phyloP scores from a whole-genome alignment of 2,888 invertebrate species.

The Philhelius pedissequus region DNA sequence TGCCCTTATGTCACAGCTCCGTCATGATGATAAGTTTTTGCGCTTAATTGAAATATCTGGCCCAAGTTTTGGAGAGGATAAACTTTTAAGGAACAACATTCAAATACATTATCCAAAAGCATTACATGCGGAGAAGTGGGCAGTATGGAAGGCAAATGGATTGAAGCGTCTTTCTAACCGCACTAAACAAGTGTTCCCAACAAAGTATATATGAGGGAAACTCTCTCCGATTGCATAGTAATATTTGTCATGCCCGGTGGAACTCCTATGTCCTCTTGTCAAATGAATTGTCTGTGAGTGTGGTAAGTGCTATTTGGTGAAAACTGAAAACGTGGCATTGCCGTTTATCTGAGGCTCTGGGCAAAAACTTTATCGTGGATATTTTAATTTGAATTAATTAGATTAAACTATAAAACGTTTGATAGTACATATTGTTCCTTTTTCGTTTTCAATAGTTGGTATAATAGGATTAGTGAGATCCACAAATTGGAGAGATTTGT shows the following conservation, averaged over 20 bases:
- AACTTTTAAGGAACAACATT: conserved; percentile 67
- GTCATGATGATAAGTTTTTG: conserved; percentile 52
- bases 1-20: background rate
- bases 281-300: background rate
- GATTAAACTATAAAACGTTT: conserved; percentile 35
- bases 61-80: conserved; percentile 61
- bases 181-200: background rate
- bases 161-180: background rate
- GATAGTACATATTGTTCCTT: conserved; percentile 4
- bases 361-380: conserved; percentile 45
- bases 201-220: background rate
- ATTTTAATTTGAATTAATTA: conserved; percentile 60
- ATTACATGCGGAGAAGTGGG: conserved; percentile 13
- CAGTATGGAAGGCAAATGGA: background rate
- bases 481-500: background rate
- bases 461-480: background rate
- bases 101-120: conserved; percentile 58
- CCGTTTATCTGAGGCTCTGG: conserved; percentile 10
- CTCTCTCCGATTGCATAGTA: conserved; percentile 42
- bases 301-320: background rate
- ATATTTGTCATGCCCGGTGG: conserved; percentile 8
- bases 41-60: conserved; percentile 66
- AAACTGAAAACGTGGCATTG: background rate
- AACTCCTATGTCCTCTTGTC: background rate
- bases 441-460: background rate